Percentiles rank a stretch among this genome's conserved stretches.
Conservation (phyloP, 2,797 vertebrate species). For the Channallabes apus region DNA sequence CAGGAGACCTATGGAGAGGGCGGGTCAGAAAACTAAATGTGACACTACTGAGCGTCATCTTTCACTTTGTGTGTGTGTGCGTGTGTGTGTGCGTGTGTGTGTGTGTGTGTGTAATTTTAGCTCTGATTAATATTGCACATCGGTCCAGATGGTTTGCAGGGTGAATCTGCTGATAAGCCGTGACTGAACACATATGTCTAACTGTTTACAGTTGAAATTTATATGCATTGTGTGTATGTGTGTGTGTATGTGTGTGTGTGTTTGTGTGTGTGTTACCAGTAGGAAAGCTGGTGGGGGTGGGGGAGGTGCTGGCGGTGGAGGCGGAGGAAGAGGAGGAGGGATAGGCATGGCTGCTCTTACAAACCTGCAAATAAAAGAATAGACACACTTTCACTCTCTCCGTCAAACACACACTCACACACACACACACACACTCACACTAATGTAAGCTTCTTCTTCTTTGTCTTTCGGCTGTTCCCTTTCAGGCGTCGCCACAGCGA, state of each 20-base stretch:
- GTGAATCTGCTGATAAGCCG: slow-evolving; percentile 45
- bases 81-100: slow-evolving; percentile 49
- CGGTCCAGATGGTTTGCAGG: slow-evolving; percentile 62
- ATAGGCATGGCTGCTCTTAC: slow-evolving; percentile 65
- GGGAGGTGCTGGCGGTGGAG: slow-evolving; percentile 65
- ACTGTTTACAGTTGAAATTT: neutral
- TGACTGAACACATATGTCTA: slow-evolving; percentile 31
- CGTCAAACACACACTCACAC: neutral
- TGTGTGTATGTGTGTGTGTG: slow-evolving; percentile 10
- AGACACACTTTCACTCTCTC: neutral
- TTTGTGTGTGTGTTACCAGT: slow-evolving; percentile 63
- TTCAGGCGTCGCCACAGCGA: too few species aligned
- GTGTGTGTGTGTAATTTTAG: slow-evolving; percentile 55
- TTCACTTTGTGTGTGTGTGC: neutral
- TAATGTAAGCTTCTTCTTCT: neutral
- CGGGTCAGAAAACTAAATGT: slow-evolving; percentile 66
- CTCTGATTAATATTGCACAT: slow-evolving; percentile 76
- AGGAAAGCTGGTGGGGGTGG: slow-evolving; percentile 60
- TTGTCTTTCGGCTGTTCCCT: too few species aligned
- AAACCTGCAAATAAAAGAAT: slow-evolving; percentile 61
- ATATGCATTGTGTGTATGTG: slow-evolving; percentile 36
- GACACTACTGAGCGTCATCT: slow-evolving; percentile 64
- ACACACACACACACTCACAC: neutral
- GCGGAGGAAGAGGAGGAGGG: slow-evolving; percentile 68
- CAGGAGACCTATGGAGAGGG: slow-evolving; percentile 52